Base-by-base conservation (phyloP, 2,888 invertebrate species). In the Phyllotreta striolata region DNA sequence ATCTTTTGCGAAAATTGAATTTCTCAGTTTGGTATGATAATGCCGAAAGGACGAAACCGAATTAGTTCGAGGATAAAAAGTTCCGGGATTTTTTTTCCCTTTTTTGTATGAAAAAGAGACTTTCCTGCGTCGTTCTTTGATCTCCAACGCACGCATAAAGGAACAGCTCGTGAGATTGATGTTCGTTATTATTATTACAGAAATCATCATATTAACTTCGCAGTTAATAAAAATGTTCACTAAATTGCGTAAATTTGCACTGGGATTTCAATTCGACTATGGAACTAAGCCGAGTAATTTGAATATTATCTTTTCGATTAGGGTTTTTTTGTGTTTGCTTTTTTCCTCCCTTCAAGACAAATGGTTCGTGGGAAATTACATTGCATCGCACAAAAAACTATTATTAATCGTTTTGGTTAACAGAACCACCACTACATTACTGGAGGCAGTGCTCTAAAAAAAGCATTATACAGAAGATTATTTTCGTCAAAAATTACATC, bases 1-100 rank as follows among this genome's bases (percentile, higher is more conserved):
- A 58, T 58, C 58, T 58, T 58, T 49, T 58, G 58, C 13, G 47
- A 40, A 49, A 58, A 58, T 58, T 58, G 58, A 58, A 49, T 58
- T 58, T 49, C 58, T 13, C 47, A 49, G 40, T 58, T 58, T 58
- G 58, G 38, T n/a, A 58, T 40, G 39, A 49, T 49, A 58, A 47
- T 49, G 41, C 24, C 34, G 58, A 47, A 49, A 8, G 34, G 14
- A 40, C 40, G 46, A 24, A 39, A 49, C 58, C 58, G 34, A 58
- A 58, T 58, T 58, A 49, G 14, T 49, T 35, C 9, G 49, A 10
- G 34, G 38, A 12, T 58, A 47, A 49, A 49, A 10, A 40, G 38
- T 40, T 58, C 24, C 24, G 24, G 24, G 24, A 24, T 24, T 24
- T 24, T 24, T 24, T 24, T 24, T 4, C 24, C 24, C 4, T 24